These are phyloP conservation scores for Acanthisitta chloris DNA, from an alignment of 2,113 vertebrate genomes.

Conservation along the genomic window DNA sequence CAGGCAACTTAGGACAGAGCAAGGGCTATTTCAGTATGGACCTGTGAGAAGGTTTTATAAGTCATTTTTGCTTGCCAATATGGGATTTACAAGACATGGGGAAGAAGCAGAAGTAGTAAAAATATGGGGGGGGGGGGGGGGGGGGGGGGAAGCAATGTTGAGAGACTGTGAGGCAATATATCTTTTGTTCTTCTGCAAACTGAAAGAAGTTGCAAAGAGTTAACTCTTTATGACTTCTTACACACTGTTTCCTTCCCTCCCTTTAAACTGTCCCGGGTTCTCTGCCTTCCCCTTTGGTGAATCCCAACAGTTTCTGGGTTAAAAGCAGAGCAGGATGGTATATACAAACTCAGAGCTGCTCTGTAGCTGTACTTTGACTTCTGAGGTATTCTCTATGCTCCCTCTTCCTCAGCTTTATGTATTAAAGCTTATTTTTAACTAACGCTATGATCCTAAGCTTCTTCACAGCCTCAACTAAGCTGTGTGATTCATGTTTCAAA, in stretches of 20 bases:
- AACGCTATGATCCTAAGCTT: conserved; percentile 41
- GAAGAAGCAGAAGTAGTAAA: neutral
- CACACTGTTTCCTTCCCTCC: neutral
- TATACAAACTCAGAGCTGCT: neutral
- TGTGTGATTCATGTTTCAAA: conserved; percentile 40
- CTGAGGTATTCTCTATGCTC: neutral
- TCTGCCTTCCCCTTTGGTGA: neutral
- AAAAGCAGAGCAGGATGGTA: neutral
- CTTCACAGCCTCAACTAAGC: conserved; percentile 47
- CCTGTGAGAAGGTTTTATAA: neutral
- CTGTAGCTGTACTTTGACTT: neutral
- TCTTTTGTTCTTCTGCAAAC: neutral
- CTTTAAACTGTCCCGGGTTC: neutral
- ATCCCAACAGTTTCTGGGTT: neutral
- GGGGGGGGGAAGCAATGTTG: accelerated
- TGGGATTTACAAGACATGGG: neutral
- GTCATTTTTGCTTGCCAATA: neutral
- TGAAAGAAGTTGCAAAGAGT: neutral
- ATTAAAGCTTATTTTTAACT: conserved; percentile 66
- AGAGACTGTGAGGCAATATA: neutral
- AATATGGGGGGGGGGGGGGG: neutral
- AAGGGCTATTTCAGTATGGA: neutral
- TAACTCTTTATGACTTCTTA: neutral
- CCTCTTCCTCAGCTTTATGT: conserved; percentile 35
- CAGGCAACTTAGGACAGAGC: neutral